A percentile compares a stretch with the other conserved stretches of the same genome.
Conservation (phyloP, 2,797 vertebrate species). For the Erethizon dorsatum region DNA sequence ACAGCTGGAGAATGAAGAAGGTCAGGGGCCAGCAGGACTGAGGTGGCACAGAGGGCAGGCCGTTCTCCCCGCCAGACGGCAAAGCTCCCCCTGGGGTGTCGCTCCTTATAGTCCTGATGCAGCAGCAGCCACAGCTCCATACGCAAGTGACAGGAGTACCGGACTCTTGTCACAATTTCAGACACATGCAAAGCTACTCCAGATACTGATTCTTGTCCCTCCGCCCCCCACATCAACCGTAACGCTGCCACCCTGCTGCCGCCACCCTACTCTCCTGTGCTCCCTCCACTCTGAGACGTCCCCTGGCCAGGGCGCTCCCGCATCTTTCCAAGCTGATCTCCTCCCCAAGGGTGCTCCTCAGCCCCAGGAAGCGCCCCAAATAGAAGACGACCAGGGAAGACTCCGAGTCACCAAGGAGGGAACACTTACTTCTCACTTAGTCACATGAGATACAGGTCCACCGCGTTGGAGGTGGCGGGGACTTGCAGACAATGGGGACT, state of each 20-base stretch:
- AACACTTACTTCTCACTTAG: background rate
- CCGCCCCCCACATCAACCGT: background rate
- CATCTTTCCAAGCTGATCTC: background rate
- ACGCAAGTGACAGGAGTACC: background rate
- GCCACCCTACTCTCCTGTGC: too few species aligned
- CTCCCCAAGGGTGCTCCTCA: background rate
- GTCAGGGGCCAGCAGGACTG: background rate
- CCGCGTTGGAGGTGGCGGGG: background rate
- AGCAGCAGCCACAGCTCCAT: background rate
- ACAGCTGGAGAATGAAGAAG: conserved; percentile 37
- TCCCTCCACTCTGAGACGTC: background rate
- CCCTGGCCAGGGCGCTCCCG: background rate
- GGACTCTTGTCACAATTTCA: background rate
- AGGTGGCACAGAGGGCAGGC: background rate
- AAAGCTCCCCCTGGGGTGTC: background rate
- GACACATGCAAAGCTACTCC: background rate
- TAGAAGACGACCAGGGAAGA: background rate
- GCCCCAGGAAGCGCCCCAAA: background rate
- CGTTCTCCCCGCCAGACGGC: background rate
- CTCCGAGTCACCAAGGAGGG: background rate
- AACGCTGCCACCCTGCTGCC: background rate
- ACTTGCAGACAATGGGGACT: background rate
- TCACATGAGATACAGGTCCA: background rate
- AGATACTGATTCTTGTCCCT: accelerated
- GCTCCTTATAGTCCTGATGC: background rate